phyloP scores from a whole-genome alignment of 2,888 invertebrate species.

The Idaea straminata region DNA sequence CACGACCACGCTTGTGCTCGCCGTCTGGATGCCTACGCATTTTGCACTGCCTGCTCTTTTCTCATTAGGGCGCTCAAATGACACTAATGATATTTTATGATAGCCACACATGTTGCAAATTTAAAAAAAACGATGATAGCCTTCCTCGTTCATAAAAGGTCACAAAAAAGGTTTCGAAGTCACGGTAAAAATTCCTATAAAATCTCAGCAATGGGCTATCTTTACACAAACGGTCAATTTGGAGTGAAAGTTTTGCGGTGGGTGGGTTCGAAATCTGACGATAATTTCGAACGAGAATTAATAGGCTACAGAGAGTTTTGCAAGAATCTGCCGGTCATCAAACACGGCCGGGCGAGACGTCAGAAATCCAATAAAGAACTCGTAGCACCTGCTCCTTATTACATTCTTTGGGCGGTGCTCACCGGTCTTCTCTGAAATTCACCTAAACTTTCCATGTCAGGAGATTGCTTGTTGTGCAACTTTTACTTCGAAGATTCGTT shows the following conservation, averaged over 20 bases:
- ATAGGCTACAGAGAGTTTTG: conserved; percentile 68
- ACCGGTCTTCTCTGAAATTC: conserved; percentile 62
- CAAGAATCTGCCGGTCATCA: conserved; percentile 76
- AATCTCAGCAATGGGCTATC: conserved; percentile 1
- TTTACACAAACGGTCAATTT: not conserved
- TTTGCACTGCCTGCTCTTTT: conserved; percentile 15
- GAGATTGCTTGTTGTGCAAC: conserved; percentile 73
- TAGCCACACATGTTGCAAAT: not conserved
- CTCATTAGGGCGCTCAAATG: conserved; percentile 22
- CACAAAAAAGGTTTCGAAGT: not conserved
- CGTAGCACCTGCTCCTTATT: conserved; percentile 77
- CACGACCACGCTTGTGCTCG: conserved; percentile 42
- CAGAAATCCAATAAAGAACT: conserved; percentile 79
- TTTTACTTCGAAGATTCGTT: conserved; percentile 72
- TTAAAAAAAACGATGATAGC: not conserved
- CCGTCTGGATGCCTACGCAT: conserved; percentile 33
- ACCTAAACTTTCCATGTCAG: conserved; percentile 68
- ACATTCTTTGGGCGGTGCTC: conserved; percentile 75
- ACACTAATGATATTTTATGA: conserved; percentile 16
- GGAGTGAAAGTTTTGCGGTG: not conserved
- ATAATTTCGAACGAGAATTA: conserved; percentile 60
- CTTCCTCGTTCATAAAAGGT: not conserved
- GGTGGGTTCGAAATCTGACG: conserved; percentile 33
- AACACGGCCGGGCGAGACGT: conserved; percentile 74
- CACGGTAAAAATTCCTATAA: not conserved